phyloP scores from a whole-genome alignment of 2,113 vertebrate species.

The Pipra filicauda region DNA sequence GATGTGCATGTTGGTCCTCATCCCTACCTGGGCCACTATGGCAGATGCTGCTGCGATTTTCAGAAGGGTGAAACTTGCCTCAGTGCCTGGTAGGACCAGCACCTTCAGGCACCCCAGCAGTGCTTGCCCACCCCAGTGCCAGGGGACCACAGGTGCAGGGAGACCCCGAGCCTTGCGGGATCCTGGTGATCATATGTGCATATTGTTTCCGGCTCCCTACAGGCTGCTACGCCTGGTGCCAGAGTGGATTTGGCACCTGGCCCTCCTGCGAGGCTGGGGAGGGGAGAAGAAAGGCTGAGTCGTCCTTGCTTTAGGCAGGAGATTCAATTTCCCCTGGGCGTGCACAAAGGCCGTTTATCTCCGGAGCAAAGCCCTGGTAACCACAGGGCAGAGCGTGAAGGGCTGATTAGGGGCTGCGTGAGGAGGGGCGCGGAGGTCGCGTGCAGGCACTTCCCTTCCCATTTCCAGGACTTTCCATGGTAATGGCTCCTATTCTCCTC shows the following conservation, averaged over 20 bases:
- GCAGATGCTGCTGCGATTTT: background rate
- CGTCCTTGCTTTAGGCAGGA: background rate
- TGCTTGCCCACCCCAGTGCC: fast-evolving
- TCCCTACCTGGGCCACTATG: background rate
- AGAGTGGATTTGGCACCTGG: slow-evolving; percentile 51
- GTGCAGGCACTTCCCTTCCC: slow-evolving; percentile 38
- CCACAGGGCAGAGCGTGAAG: slow-evolving; percentile 20
- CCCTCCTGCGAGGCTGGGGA: background rate
- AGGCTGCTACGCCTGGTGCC: background rate
- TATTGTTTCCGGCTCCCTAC: background rate
- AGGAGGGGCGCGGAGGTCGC: background rate
- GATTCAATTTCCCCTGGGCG: background rate
- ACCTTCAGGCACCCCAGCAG: background rate
- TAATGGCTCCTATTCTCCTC: slow-evolving; percentile 15
- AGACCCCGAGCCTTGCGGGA: background rate
- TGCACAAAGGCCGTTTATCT: slow-evolving; percentile 10
- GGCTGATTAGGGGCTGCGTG: background rate
- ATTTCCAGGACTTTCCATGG: slow-evolving; percentile 44
- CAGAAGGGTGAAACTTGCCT: background rate
- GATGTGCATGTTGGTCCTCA: fast-evolving
- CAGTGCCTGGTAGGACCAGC: background rate
- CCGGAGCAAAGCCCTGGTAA: background rate
- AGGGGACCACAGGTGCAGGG: background rate
- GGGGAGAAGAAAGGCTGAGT: slow-evolving; percentile 16
- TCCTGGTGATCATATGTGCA: background rate